These are phyloP conservation scores for Trichomycterus rosablanca DNA, from an alignment of 2,113 vertebrate genomes.

Conservation along the genomic window DNA sequence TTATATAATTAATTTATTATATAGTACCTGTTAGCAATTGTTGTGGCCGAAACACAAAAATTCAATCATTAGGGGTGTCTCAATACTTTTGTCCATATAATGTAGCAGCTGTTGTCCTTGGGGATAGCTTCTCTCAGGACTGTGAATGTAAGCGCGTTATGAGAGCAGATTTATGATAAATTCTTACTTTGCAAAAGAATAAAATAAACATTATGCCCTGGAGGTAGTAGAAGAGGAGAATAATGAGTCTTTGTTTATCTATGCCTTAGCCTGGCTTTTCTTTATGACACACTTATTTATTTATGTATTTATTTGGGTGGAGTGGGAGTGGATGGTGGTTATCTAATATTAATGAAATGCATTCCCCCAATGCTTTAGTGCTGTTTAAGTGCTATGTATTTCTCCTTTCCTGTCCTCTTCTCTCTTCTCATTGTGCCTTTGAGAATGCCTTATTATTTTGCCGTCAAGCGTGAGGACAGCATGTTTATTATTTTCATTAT, in stretches of 20 bases:
- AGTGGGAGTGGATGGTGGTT: conserved; percentile 71
- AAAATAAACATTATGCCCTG: conserved; percentile 76
- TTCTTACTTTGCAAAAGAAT: conserved; percentile 71
- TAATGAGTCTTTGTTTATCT: conserved; percentile 80
- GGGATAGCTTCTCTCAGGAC: conserved; percentile 65
- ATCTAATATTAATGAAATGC: conserved; percentile 83
- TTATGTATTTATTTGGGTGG: conserved; percentile 80
- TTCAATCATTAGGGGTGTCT: no score
- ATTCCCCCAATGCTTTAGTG: conserved; percentile 74
- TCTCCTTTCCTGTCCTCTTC: conserved; percentile 45
- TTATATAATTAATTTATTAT: no score
- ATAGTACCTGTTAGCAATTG: no score
- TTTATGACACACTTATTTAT: conserved; percentile 76
- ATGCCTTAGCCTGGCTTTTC: conserved; percentile 69
- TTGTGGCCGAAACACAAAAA: no score
- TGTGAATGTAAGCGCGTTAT: conserved; percentile 72
- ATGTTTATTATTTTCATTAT: conserved; percentile 79
- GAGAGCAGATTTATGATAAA: conserved; percentile 73
- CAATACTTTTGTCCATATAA: no score
- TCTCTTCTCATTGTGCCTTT: conserved; percentile 59
- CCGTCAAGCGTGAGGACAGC: conserved; percentile 67
- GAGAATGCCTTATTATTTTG: conserved; percentile 75
- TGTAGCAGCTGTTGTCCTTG: conserved; percentile 53
- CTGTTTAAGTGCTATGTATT: conserved; percentile 73
- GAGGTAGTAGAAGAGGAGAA: conserved; percentile 68